Evolutionary conservation across 2,113 vertebrate genomes (phyloP).

Genomic region (Sylvilagus bachmani): DNA sequence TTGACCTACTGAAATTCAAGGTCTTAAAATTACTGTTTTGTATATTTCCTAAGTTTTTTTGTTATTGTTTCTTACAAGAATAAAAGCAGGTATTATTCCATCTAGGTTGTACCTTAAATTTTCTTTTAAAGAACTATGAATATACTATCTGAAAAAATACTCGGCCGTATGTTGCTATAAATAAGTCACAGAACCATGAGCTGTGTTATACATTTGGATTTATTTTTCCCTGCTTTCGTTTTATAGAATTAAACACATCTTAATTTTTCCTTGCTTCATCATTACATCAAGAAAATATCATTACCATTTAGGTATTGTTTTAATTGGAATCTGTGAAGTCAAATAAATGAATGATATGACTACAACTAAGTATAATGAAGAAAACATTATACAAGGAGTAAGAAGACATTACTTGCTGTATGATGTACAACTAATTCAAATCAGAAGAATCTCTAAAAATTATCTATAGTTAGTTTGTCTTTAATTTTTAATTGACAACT

Average conservation of each 20-base stretch:
- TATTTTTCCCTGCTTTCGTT: background rate
- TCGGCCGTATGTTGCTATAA: background rate
- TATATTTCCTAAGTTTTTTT: background rate
- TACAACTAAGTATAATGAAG: background rate
- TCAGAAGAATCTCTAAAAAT: background rate
- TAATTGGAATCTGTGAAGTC: conserved; percentile 8
- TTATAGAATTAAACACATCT: background rate
- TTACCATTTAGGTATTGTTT: background rate
- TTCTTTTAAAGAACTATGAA: background rate
- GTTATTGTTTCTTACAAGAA: background rate
- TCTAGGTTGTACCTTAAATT: background rate
- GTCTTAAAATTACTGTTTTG: background rate
- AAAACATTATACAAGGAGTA: conserved; percentile 23
- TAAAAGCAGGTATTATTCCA: background rate
- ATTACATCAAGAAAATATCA: background rate
- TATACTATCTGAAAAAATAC: background rate
- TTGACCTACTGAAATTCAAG: background rate
- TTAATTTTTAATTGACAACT: conserved; percentile 42
- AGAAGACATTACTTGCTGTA: background rate
- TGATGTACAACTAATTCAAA: background rate
- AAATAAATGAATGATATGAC: conserved; percentile 41
- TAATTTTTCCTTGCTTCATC: background rate
- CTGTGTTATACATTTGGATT: background rate
- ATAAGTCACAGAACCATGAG: background rate
- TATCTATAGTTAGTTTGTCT: background rate